These are phyloP conservation scores for Halictus ligatus DNA, from an alignment of 2,888 invertebrate genomes.

Conservation along the genomic window DNA sequence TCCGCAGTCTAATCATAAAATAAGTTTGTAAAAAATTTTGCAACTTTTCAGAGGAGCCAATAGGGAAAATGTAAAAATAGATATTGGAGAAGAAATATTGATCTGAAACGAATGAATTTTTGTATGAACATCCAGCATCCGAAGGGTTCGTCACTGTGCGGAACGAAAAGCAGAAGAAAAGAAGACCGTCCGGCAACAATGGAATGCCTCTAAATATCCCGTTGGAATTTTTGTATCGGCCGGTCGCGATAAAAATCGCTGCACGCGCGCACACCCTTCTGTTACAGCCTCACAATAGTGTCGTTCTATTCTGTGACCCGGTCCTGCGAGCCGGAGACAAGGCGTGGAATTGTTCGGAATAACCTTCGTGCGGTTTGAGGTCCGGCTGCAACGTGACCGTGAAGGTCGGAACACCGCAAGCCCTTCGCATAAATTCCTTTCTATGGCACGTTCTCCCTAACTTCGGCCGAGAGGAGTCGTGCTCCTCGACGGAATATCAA, in stretches of 20 bases:
- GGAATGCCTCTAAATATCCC: slow-evolving; percentile 27
- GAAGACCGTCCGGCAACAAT: not conserved
- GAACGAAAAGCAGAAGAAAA: not conserved
- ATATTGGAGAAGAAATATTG: no score
- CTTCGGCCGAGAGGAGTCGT: slow-evolving; percentile 50
- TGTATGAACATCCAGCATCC: not conserved
- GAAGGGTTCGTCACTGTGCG: not conserved
- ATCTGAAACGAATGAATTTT: not conserved
- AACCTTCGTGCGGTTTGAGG: slow-evolving; percentile 68
- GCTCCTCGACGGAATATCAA: slow-evolving; percentile 62
- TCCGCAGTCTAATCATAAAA: no score
- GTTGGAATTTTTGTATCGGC: slow-evolving; percentile 35
- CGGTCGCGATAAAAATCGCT: slow-evolving; percentile 37
- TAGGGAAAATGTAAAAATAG: no score
- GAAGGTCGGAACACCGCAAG: slow-evolving; percentile 70
- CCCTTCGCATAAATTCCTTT: slow-evolving; percentile 69
- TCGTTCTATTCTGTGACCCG: slow-evolving; percentile 52
- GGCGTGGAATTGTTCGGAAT: slow-evolving; percentile 59
- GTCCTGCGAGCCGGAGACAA: slow-evolving; percentile 39
- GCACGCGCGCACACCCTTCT: slow-evolving; percentile 7
- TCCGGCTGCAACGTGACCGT: slow-evolving; percentile 67
- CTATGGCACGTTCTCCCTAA: slow-evolving; percentile 61
- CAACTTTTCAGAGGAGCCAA: no score
- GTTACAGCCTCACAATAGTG: slow-evolving; percentile 31
- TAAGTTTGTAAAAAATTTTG: no score